Evolutionary conservation across 2,888 invertebrate genomes (phyloP).

Genomic region (Pasiphila rectangulata): DNA sequence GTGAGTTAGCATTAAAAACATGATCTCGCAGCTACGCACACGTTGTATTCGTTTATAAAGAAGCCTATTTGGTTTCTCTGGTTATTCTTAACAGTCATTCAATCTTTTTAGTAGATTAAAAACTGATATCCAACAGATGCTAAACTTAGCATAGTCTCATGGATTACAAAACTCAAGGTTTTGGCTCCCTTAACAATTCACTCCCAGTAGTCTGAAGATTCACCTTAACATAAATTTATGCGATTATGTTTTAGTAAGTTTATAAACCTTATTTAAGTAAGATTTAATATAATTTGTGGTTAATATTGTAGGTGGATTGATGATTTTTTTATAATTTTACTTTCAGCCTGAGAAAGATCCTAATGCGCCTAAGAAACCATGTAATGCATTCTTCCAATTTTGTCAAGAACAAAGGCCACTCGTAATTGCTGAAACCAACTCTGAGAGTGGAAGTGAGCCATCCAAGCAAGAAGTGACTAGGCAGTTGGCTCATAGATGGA

Average conservation of each 20-base stretch:
- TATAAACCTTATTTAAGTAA: neutral
- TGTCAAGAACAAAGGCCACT: conserved; percentile 89
- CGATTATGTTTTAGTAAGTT: too few species aligned
- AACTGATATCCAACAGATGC: too few species aligned
- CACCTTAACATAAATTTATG: too few species aligned
- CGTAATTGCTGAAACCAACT: conserved; percentile 83
- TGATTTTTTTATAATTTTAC: neutral
- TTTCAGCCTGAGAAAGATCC: conserved; percentile 82
- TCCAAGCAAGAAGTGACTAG: conserved; percentile 88
- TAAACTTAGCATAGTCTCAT: too few species aligned
- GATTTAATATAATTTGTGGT: neutral
- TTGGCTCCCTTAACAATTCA: too few species aligned
- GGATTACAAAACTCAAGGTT: too few species aligned
- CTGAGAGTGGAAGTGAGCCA: conserved; percentile 84
- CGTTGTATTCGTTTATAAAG: too few species aligned
- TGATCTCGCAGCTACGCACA: too few species aligned
- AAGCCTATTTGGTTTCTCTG: too few species aligned
- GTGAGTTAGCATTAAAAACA: conserved; percentile 47
- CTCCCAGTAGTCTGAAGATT: too few species aligned
- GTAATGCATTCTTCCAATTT: conserved; percentile 90
- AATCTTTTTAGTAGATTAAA: too few species aligned
- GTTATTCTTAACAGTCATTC: too few species aligned
- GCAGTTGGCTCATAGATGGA: conserved; percentile 87
- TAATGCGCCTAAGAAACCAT: conserved; percentile 88
- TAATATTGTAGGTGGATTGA: neutral